Base-by-base conservation (phyloP, 2,888 invertebrate species). In the Drosophila atroscutellata region DNA sequence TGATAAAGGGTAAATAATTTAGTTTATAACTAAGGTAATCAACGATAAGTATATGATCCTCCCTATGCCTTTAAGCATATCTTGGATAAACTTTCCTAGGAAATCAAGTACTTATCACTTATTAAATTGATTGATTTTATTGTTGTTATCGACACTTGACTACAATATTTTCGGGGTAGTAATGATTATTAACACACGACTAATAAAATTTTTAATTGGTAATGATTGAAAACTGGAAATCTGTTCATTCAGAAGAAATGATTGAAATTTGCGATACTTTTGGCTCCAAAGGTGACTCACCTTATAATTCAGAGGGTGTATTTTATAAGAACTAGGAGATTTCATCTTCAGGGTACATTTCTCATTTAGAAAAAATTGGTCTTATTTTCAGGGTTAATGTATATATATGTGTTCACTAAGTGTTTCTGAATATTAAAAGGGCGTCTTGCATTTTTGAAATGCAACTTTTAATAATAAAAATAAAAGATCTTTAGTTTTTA, bases 221-320 rank as follows among this genome's bases (percentile, higher is more conserved):
- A n/a, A 42, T 42, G 1, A n/a, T 0, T n/a, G 11, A 0, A 42
- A 11, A n/a, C 20, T 11, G 5, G n/a, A n/a, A n/a, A 39, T n/a
- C 39, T 6, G 15, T 3, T 36, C 15, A 15, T 36, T 2, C 36
- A 36, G 15, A 36, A 36, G 36, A 36, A 34, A 34, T 34, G 0
- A 5, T 36, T 11, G 11, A 39, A n/a, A 11, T n/a, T n/a, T 6
- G 39, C n/a, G 9, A 39, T n/a, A n/a, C 11, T n/a, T 5, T 42
- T 42, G n/a, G 1, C 2, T 9, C 1, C n/a, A n/a, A 5, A 4
- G 9, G 39, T n/a, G 4, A 39, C 9, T n/a, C 39, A 9, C n/a
- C 5, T 2, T 11, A 11, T n/a, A n/a, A n/a, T 42, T 42, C 6
- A n/a, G 39, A 42, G 11, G 11, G 39, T 2, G 11, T n/a, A 5